phyloP scores from a whole-genome alignment of 2,113 vertebrate species.

The Tychaedon coryphoeus region DNA sequence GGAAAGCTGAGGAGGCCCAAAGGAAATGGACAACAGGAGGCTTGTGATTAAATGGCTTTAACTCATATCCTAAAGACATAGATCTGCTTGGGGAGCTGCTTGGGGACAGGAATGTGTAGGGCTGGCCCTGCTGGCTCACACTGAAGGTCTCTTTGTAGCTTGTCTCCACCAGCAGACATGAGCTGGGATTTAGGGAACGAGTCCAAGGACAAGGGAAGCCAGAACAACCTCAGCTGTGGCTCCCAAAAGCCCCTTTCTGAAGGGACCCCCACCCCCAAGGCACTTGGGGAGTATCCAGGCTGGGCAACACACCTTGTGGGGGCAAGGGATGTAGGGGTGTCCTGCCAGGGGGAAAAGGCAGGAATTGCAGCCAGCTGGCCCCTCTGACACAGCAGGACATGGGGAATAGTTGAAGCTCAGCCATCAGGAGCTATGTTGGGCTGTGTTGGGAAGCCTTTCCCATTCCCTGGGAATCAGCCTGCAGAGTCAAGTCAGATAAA shows the following conservation, averaged over 20 bases:
- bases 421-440: neutral
- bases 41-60: neutral
- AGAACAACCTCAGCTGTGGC: neutral
- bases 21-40: neutral
- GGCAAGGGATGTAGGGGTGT: neutral
- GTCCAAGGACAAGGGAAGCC: neutral
- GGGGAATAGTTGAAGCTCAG: constrained; percentile 18
- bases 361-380: neutral
- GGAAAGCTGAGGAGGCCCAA: neutral
- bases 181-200: neutral
- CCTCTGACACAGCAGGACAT: rapidly evolving
- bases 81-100: neutral
- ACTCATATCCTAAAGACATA: neutral
- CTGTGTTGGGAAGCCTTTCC: neutral
- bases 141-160: neutral
- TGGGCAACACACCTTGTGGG: neutral
- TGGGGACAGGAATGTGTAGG: neutral
- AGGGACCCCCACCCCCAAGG: neutral
- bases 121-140: neutral
- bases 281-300: neutral
- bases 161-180: neutral
- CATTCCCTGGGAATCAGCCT: neutral
- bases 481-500: neutral
- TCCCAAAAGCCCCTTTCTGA: neutral
- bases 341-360: neutral